Percentiles rank a stretch among this genome's conserved stretches.
Evolutionary conservation across 2,797 vertebrate species (phyloP).

Genomic region (Muscicapa comitata): DNA sequence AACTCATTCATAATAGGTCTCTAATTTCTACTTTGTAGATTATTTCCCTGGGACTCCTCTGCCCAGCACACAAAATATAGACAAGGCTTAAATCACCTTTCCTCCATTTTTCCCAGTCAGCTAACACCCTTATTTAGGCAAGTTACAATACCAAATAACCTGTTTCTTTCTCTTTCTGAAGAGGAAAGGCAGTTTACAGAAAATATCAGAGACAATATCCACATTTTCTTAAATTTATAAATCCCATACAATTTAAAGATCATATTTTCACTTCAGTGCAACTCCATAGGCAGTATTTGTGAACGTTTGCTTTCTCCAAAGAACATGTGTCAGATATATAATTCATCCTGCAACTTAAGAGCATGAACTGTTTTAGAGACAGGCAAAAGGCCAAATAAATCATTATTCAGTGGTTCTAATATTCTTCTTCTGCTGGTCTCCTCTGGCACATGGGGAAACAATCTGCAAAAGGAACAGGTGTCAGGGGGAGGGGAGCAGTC

Average conservation of each 20-base stretch:
- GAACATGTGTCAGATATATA: background rate
- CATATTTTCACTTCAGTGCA: background rate
- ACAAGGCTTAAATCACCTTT: background rate
- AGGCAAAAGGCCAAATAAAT: background rate
- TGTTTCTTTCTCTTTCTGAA: background rate
- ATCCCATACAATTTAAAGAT: background rate
- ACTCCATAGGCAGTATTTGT: background rate
- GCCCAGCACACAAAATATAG: background rate
- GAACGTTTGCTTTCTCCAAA: background rate
- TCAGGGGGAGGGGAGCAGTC: accelerated
- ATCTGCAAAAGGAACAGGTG: background rate
- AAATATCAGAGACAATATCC: background rate
- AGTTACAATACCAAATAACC: background rate
- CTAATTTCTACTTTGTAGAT: background rate
- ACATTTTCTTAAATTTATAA: background rate
- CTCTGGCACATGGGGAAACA: background rate
- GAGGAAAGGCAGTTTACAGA: background rate
- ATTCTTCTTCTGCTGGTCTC: background rate
- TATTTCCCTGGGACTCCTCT: background rate
- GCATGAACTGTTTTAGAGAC: background rate
- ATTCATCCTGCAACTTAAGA: background rate
- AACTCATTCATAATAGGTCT: background rate
- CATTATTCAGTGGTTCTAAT: background rate
- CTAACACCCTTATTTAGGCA: background rate
- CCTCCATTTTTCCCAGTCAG: background rate